Percentiles rank a stretch among this genome's conserved stretches.
These are phyloP conservation scores for Ornithoptera alexandrae DNA, from an alignment of 2,888 invertebrate species.

Conservation along the genomic window DNA sequence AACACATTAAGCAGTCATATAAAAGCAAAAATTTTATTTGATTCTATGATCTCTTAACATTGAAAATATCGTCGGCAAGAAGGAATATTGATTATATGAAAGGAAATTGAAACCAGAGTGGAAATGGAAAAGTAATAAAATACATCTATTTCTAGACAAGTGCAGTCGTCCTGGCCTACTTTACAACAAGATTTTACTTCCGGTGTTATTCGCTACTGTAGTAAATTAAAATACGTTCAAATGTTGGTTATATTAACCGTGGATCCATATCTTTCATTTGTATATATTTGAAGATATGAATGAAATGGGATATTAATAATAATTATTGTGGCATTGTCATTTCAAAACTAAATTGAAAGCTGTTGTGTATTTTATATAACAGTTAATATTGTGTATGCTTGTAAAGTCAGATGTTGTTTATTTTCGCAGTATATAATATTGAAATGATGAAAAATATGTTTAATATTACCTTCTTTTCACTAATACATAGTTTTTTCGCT, in stretches of 20 bases:
- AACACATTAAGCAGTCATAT: neutral
- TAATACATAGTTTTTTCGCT: no score
- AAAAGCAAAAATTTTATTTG: neutral
- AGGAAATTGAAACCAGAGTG: constrained; percentile 79
- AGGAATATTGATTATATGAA: constrained; percentile 67
- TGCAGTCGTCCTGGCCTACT: constrained; percentile 36
- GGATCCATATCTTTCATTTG: neutral
- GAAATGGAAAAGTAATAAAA: constrained; percentile 80
- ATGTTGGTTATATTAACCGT: neutral
- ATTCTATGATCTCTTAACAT: constrained; percentile 3
- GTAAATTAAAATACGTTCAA: constrained; percentile 21
- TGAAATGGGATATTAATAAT: neutral
- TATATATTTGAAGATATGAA: neutral
- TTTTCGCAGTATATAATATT: no score
- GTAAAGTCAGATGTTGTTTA: no score
- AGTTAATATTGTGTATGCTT: neutral
- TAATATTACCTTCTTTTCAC: no score
- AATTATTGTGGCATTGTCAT: neutral
- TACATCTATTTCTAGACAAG: constrained; percentile 75
- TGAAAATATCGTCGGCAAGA: constrained; percentile 39
- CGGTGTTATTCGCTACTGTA: constrained; percentile 3
- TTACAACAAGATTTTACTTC: constrained; percentile 22
- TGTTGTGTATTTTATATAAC: neutral
- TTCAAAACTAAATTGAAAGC: neutral
- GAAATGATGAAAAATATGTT: no score